Percentiles rank a stretch among this genome's conserved stretches.
These are phyloP conservation scores for Brachystomella parvula DNA, from an alignment of 1,140 invertebrate genomes.

Conservation along the genomic window DNA sequence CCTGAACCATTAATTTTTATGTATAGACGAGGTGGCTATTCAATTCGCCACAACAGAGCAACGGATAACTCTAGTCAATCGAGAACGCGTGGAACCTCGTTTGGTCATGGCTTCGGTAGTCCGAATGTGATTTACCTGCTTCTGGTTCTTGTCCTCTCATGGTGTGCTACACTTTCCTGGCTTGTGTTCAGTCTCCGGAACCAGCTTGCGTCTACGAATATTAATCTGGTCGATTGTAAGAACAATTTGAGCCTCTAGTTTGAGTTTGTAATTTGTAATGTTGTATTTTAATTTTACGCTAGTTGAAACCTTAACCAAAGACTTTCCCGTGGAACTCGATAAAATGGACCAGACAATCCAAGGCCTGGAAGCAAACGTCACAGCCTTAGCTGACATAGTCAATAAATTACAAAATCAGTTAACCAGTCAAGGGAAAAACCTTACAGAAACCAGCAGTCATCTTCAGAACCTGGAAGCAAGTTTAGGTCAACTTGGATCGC, in stretches of 20 bases:
- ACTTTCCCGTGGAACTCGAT: background rate
- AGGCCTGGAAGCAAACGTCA: background rate
- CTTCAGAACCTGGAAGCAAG: background rate
- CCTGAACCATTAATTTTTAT: background rate
- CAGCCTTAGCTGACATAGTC: background rate
- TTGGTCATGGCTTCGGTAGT: background rate
- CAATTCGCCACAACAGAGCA: background rate
- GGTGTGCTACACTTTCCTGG: background rate
- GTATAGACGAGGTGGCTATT: background rate
- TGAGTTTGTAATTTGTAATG: background rate
- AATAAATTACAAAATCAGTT: background rate
- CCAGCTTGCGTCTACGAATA: background rate
- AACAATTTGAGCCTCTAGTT: background rate
- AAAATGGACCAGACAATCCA: slow-evolving; percentile 3
- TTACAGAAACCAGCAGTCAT: background rate
- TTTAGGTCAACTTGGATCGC: background rate
- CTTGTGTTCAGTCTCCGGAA: slow-evolving; percentile 13
- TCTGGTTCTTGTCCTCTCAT: background rate
- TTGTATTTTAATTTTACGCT: background rate
- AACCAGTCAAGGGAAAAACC: background rate
- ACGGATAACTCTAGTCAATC: background rate
- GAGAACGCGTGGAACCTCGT: background rate
- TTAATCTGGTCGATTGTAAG: background rate
- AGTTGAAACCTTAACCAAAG: slow-evolving; percentile 3
- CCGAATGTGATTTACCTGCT: background rate